Percentiles rank a stretch among this genome's conserved stretches.
These are phyloP conservation scores for Enteromius anoplus DNA, from an alignment of 2,797 vertebrate species.

Conservation along the genomic window DNA sequence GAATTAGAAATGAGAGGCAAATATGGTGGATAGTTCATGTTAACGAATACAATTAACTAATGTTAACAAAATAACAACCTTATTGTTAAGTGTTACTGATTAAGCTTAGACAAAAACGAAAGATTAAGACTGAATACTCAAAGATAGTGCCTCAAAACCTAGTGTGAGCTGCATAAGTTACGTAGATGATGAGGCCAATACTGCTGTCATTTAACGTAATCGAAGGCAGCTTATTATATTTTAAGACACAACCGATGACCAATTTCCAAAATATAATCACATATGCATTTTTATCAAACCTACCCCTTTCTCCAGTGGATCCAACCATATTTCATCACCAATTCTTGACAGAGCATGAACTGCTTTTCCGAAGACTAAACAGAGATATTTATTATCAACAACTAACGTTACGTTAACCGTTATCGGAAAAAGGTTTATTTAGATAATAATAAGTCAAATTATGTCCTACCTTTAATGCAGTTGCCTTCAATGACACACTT, in stretches of 20 bases:
- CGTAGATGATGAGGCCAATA: neutral
- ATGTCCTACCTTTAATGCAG: conserved; percentile 70
- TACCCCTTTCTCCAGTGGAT: conserved; percentile 88
- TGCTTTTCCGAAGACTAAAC: conserved; percentile 86
- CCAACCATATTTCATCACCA: conserved; percentile 90
- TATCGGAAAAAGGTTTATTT: neutral
- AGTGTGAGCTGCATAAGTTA: neutral
- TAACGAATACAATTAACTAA: neutral
- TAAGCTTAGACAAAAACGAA: neutral
- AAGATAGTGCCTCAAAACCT: neutral
- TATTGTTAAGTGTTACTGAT: neutral
- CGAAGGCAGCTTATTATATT: neutral
- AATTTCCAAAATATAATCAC: neutral
- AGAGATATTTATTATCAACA: neutral
- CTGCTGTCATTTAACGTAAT: neutral
- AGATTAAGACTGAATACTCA: neutral
- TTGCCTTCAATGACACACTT: conserved; percentile 73
- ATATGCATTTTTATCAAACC: conserved; percentile 46
- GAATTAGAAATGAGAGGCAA: neutral
- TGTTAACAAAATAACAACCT: neutral
- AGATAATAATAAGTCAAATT: neutral
- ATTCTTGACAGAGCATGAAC: conserved; percentile 87
- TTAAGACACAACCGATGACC: neutral
- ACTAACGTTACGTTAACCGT: neutral
- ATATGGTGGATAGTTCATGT: neutral